phyloP scores from a whole-genome alignment of 2,113 vertebrate species.

The Nettapus auritus region DNA sequence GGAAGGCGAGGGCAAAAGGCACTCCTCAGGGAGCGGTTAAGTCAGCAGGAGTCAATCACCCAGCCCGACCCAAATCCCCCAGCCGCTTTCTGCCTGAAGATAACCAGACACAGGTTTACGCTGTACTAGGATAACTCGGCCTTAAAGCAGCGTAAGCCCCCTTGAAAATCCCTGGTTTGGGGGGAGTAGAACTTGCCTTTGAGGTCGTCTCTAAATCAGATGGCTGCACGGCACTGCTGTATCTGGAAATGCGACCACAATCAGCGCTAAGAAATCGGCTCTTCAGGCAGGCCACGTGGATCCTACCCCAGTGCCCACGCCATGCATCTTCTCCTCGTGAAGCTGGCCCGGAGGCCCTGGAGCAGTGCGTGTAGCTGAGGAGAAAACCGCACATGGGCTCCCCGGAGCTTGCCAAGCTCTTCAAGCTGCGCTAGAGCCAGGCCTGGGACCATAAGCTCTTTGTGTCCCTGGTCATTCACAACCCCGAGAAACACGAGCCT shows the following conservation, averaged over 20 bases:
- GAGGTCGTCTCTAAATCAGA: conserved; percentile 32
- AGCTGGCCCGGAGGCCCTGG: not conserved
- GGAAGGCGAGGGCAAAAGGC: conserved; percentile 26
- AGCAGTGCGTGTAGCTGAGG: not conserved
- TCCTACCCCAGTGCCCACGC: rapidly evolving
- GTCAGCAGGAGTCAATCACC: conserved; percentile 53
- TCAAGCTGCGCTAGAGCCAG: conserved; percentile 7
- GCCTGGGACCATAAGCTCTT: not conserved
- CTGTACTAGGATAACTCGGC: conserved; percentile 41
- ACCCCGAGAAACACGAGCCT: conserved; percentile 12
- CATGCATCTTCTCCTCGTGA: not conserved
- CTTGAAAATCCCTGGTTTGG: not conserved
- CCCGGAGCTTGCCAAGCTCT: conserved; percentile 3
- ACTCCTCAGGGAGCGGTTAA: conserved; percentile 7
- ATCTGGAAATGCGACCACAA: not conserved
- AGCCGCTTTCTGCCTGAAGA: conserved; percentile 39
- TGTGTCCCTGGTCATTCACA: conserved; percentile 38
- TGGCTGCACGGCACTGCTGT: rapidly evolving
- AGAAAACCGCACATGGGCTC: not conserved
- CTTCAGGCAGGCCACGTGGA: rapidly evolving
- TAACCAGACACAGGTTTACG: conserved; percentile 63
- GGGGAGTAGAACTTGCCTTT: conserved; percentile 11
- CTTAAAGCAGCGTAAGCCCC: conserved; percentile 41
- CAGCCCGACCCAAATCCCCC: conserved; percentile 32
- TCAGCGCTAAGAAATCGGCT: not conserved